Percentiles rank a stretch among this genome's conserved stretches.
Evolutionary conservation across 2,797 vertebrate species (phyloP).

Genomic region (Syndactyla subalaris): DNA sequence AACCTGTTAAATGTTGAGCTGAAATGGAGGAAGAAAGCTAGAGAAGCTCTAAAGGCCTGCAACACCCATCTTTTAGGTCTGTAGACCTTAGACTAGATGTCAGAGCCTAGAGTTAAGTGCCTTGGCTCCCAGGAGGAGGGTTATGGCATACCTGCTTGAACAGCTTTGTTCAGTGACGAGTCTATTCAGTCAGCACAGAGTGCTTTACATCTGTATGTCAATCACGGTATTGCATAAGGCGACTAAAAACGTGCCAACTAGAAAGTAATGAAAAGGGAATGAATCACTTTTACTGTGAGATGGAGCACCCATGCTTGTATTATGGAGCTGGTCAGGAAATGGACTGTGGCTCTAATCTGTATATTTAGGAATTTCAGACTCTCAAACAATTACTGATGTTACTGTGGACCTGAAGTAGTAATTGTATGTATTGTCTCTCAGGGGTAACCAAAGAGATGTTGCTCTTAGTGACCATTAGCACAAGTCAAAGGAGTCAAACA

Average conservation of each 20-base stretch:
- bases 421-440: not conserved
- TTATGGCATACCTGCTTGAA: not conserved
- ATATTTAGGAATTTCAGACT: not conserved
- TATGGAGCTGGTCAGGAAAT: not conserved
- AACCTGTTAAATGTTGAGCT: not conserved
- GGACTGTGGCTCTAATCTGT: not conserved
- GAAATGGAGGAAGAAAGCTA: not conserved
- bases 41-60: not conserved
- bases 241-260: not conserved
- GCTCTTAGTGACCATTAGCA: not conserved
- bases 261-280: not conserved
- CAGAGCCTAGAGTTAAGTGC: not conserved
- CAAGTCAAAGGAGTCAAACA: not conserved
- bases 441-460: not conserved
- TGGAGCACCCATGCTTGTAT: not conserved
- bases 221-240: not conserved
- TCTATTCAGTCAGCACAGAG: not conserved
- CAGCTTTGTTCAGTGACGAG: not conserved
- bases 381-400: not conserved
- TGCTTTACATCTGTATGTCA: not conserved
- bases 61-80: not conserved
- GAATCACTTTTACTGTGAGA: not conserved
- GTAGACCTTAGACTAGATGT: not conserved
- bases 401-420: not conserved
- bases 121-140: not conserved